Percentiles rank a stretch among this genome's conserved stretches.
These are phyloP conservation scores for Tholera decimalis DNA, from an alignment of 2,888 invertebrate genomes.

Conservation along the genomic window DNA sequence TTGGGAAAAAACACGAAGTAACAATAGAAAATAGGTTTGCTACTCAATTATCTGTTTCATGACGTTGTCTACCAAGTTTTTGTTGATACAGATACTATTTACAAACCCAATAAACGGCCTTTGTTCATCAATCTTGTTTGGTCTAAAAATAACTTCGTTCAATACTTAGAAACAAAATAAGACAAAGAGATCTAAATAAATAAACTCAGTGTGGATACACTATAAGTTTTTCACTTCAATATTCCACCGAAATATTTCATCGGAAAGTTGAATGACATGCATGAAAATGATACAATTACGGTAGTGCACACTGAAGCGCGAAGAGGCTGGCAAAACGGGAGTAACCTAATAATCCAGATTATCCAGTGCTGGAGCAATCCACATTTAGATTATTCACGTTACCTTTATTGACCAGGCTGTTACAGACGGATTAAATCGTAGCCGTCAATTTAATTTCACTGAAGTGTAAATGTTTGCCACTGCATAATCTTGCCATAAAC, in stretches of 20 bases:
- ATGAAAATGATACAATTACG: conserved; percentile 56
- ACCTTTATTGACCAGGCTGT: conserved; percentile 46
- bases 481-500: conserved; percentile 28
- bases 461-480: conserved; percentile 19
- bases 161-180: neutral
- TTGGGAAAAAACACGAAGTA: too few relatives aligned
- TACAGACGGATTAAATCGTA: conserved; percentile 24
- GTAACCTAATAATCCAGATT: conserved; percentile 39
- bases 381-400: conserved; percentile 28
- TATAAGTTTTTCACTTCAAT: conserved; percentile 18
- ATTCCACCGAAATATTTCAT: conserved; percentile 17
- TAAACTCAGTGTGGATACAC: conserved; percentile 6
- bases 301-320: conserved; percentile 37
- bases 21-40: conserved; percentile 8
- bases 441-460: conserved; percentile 29
- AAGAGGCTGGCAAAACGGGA: conserved; percentile 39
- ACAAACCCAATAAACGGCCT: conserved; percentile 6
- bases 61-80: conserved; percentile 1
- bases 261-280: conserved; percentile 26
- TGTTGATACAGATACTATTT: conserved; percentile 5
- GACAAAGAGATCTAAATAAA: conserved; percentile 1
- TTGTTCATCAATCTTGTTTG: conserved; percentile 22
- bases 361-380: conserved; percentile 16
- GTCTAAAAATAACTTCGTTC: conserved; percentile 31
- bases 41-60: conserved; percentile 4